Conservation (phyloP, 2,888 invertebrate species). For the Plemyria rubiginata region DNA sequence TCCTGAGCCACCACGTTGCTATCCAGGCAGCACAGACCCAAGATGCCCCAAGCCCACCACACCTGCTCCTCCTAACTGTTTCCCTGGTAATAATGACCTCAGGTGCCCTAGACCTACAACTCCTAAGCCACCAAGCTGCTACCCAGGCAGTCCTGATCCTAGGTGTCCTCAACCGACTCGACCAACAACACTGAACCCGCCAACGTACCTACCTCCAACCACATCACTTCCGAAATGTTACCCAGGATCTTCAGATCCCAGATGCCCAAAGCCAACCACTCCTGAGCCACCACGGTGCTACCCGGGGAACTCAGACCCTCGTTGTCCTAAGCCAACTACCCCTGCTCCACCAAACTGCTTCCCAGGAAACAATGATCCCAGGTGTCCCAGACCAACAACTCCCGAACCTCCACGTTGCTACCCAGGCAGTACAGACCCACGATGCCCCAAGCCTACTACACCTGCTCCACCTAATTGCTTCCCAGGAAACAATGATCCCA, state of each 20-base stretch:
- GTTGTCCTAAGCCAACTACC: constrained; percentile 42
- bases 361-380: constrained; percentile 37
- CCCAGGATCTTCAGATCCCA: constrained; percentile 43
- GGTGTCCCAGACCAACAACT: constrained; percentile 34
- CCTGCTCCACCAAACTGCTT: constrained; percentile 43
- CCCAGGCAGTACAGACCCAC: constrained; percentile 32
- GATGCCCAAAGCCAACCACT: constrained; percentile 49
- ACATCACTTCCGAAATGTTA: constrained; percentile 45
- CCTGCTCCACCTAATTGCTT: constrained; percentile 34
- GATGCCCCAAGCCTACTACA: constrained; percentile 39
- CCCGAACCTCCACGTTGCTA: constrained; percentile 56
- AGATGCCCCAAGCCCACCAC: constrained; percentile 58
- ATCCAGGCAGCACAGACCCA: constrained; percentile 59
- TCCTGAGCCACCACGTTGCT: constrained; percentile 48
- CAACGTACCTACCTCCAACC: constrained; percentile 39
- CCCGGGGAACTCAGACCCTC: constrained; percentile 44
- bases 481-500: constrained; percentile 39
- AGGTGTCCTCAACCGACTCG: constrained; percentile 47
- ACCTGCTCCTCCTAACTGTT: constrained; percentile 51
- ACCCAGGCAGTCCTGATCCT: constrained; percentile 34
- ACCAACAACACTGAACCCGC: constrained; percentile 30
- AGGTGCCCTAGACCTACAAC: constrained; percentile 52
- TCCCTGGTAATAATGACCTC: constrained; percentile 54
- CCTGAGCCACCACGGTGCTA: constrained; percentile 41
- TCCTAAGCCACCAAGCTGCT: constrained; percentile 47